Evolutionary conservation across 2,113 vertebrate species (phyloP), one percentile per base, ranked within the genome.

Genomic region (Megalops atlanticus): DNA sequence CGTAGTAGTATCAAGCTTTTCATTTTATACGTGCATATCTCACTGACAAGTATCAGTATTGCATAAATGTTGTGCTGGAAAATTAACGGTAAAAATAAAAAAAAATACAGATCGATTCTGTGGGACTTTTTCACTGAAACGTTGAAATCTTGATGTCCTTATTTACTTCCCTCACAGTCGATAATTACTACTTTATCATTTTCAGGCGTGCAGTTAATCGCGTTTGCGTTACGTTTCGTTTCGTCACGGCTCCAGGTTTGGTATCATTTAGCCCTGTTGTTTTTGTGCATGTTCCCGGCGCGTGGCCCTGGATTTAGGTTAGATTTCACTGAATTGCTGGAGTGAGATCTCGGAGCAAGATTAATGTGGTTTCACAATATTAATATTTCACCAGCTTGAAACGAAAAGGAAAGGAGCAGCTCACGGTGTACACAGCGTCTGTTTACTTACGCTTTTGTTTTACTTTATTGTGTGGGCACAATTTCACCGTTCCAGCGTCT

Each of bases 181-280:
- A 87, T 90, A 54, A 91, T 93, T 87, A 73, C 85, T 89, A 83
- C 81, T 86, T 87, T 89, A 85, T 89, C 85, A 84, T 86, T 90
- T 84, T 86, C 89, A 90, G 90, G 87, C 86, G 79, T 83, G 81
- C 21, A 35, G 69, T 78, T 77, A 74, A 78, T 78, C 81, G 71
- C 72, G 58, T 86, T 85, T 86, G 87, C 83, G 84, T 90, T 92
- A 85, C 92, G 89, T 91, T 88, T 90, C 88, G 83, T 92, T 88
- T 89, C 91, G 86, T 91, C 90, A 91, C 88, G 90, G 82, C 89
- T 52, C 86, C 91, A 93, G 91, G 89, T 93, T 93, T 92, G 91
- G 86, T 85, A 78, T 87, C 78, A 78, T 79, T 76, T 33, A 72
- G n/a, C 11, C 77, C 27, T 81, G 8, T 35, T 78, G 49, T 69